Conservation (phyloP, 92 coral and sea anemone species). For the Micromussa lordhowensis region DNA sequence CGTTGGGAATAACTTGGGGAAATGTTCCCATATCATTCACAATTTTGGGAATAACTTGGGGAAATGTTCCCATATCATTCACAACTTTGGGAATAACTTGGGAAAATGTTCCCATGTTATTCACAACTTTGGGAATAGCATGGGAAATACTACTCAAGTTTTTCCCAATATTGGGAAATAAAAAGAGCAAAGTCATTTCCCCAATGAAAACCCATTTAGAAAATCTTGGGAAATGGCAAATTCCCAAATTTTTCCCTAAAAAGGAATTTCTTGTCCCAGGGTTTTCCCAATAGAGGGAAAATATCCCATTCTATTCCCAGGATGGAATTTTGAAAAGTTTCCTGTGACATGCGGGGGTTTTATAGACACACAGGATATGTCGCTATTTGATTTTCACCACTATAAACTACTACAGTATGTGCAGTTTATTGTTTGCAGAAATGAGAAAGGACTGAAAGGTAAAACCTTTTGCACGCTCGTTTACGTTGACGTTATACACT, state of each 20-base stretch:
- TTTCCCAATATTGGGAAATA: conserved; percentile 9
- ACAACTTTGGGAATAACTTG: no score
- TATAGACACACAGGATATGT: neutral
- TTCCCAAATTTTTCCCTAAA: conserved; percentile 25
- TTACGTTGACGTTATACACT: no score
- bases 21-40: no score
- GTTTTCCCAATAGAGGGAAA: conserved; percentile 31
- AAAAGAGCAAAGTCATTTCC: neutral
- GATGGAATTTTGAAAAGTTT: conserved; percentile 8
- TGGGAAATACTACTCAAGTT: conserved; percentile 2
- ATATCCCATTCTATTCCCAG: conserved; percentile 25
- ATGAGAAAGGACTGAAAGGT: no score
- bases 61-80: no score
- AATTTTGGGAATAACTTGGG: no score
- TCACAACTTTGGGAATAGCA: no score
- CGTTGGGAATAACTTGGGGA: no score
- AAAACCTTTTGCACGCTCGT: no score
- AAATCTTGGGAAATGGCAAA: neutral
- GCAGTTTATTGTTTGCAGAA: no score
- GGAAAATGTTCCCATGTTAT: no score
- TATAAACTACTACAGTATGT: no score
- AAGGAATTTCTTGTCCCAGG: conserved; percentile 18
- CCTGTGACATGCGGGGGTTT: conserved; percentile 25
- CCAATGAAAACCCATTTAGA: neutral
- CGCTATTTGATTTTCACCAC: neutral